Percentiles rank a stretch among this genome's conserved stretches.
Conservation (phyloP, 2,113 vertebrate species). For the Panthera leo region DNA sequence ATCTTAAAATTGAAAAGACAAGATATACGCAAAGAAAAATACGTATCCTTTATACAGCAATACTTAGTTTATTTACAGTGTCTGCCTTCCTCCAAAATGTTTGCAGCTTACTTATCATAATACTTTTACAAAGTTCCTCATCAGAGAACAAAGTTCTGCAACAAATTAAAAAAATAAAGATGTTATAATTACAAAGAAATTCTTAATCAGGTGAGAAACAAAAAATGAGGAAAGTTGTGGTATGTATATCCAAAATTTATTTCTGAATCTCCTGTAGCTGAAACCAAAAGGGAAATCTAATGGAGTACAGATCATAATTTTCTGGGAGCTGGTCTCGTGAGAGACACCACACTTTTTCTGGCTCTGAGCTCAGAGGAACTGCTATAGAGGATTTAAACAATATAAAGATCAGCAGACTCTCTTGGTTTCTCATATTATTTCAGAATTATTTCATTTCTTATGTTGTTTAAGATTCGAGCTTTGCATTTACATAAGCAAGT, state of each 20-base stretch:
- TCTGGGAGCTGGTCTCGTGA: background rate
- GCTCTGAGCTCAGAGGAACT: background rate
- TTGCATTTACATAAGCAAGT: slow-evolving; percentile 58
- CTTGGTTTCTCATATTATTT: slow-evolving; percentile 10
- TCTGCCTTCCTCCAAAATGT: background rate
- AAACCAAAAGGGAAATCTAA: background rate
- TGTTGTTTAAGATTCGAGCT: background rate
- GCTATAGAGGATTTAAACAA: background rate
- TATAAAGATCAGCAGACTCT: background rate
- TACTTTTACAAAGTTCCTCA: background rate
- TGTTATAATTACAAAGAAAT: background rate
- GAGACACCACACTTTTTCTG: background rate
- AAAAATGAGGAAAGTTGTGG: background rate
- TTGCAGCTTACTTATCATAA: background rate
- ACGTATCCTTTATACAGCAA: background rate
- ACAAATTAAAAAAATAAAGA: background rate
- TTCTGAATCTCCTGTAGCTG: background rate
- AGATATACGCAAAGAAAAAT: background rate
- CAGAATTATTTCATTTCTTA: background rate
- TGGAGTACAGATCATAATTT: background rate
- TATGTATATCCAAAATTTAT: background rate
- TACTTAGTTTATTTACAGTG: background rate
- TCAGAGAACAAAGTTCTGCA: background rate
- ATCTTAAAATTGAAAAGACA: background rate
- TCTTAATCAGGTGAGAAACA: background rate